These are phyloP conservation scores for Spondyliosoma cantharus DNA, from an alignment of 2,797 vertebrate species.

Conservation along the genomic window DNA sequence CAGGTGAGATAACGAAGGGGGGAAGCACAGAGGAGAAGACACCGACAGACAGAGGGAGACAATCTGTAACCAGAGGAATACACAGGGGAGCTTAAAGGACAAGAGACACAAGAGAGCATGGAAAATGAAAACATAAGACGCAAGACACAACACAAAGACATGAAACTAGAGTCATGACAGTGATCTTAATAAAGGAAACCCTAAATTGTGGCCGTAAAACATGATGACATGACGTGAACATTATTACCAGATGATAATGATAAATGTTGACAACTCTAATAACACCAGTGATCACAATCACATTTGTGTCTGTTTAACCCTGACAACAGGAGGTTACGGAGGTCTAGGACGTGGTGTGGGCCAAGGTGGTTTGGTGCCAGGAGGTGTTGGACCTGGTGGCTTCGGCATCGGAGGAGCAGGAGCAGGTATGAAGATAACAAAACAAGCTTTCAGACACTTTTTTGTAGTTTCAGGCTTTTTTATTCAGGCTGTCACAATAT, in stretches of 20 bases:
- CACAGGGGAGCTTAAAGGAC: too few species aligned
- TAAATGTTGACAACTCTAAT: not conserved
- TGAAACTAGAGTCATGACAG: too few species aligned
- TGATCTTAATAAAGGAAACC: constrained; percentile 2
- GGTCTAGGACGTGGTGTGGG: constrained; percentile 66
- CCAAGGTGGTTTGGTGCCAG: constrained; percentile 73
- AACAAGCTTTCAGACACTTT: not conserved
- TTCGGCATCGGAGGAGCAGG: constrained; percentile 74
- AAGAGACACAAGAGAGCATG: too few species aligned
- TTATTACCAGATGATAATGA: not conserved
- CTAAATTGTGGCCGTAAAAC: not conserved
- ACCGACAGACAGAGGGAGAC: too few species aligned
- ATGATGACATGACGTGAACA: constrained; percentile 1
- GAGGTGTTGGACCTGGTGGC: constrained; percentile 67
- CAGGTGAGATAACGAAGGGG: too few species aligned
- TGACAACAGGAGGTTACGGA: constrained; percentile 70
- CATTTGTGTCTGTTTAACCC: constrained; percentile 30
- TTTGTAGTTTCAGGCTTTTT: constrained; percentile 3
- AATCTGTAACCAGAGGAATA: too few species aligned
- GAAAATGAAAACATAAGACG: too few species aligned
- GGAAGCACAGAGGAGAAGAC: too few species aligned
- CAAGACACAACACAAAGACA: too few species aligned
- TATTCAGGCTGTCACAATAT: too few species aligned
- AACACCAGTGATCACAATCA: constrained; percentile 5
- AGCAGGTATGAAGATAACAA: constrained; percentile 71